Evolutionary conservation across 2,888 invertebrate genomes (phyloP), one percentile per base, ranked within the genome.

Genomic region (Leptinotarsa haldemani): DNA sequence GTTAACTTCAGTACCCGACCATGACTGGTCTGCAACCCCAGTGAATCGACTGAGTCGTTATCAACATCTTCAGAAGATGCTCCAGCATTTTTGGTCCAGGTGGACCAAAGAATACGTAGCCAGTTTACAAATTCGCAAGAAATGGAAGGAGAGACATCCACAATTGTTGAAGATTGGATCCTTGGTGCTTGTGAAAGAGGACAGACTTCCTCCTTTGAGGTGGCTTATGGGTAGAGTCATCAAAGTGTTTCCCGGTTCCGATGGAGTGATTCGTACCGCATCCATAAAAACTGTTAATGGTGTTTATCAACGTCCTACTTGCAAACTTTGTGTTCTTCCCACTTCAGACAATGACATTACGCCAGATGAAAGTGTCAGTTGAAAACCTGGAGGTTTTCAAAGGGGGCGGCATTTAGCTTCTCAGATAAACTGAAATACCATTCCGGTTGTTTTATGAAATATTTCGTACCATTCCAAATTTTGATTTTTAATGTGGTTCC

Each of bases 71-170:
- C 80, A 82, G 53, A 73, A 77, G 30, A 52, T 80, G 20, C 47
- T 56, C 22, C 81, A 22, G 2, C 2, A 22, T 22, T 22, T 22
- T 22, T 22, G 22, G 22, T 22, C 22, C 22, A 22, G 22, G 40
- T 81, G 80, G 82, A 65, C 66, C 1, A 46, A 56, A 22, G 82
- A 83, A 48, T 83, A 83, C 40, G 46, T 83, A 7, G 66, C 71
- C 2, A 52, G 70, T 4, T 75, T 83, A 1, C 82, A 83, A 72
- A 52, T 25, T 46, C 63, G 76, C 9, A 66, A 18, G 1, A 79
- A 74, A 68, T 74, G 75, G 76, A 73, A 74, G 50, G 61, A 18
- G 15, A 30, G 12, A 25, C 22, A 50, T 47, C 61, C 65, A 3
- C 70, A 70, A 20, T 18, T 58, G 25, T 25, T 69, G 9, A 53